These are phyloP conservation scores for Magallana nippona DNA, from an alignment of 2,888 invertebrate genomes.

Conservation along the genomic window DNA sequence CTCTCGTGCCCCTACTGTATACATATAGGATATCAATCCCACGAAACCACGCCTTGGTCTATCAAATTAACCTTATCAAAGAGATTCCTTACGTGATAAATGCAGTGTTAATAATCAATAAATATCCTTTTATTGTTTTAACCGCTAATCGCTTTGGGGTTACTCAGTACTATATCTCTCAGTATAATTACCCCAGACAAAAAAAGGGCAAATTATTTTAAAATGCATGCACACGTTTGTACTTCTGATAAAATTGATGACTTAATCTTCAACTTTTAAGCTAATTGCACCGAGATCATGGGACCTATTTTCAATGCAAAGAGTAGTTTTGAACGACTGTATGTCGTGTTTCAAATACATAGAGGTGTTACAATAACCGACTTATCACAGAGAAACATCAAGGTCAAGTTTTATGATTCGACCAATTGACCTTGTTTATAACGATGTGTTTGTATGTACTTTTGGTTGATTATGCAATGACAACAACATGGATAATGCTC, in stretches of 20 bases:
- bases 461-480: no score
- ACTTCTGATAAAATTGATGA: constrained; percentile 29
- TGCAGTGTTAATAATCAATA: no score
- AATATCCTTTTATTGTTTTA: not conserved
- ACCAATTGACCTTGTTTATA: not conserved
- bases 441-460: not conserved
- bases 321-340: not conserved
- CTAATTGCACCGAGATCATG: constrained; percentile 18
- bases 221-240: constrained; percentile 21
- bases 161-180: not conserved
- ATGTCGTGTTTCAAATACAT: not conserved
- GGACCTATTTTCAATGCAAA: not conserved
- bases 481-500: no score
- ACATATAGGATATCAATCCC: no score
- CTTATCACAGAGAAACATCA: not conserved
- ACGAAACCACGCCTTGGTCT: no score
- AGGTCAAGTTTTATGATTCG: not conserved
- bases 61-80: no score
- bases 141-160: not conserved
- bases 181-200: not conserved
- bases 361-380: constrained; percentile 12
- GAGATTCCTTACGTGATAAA: no score
- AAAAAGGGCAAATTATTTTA: not conserved
- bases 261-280: constrained; percentile 27
- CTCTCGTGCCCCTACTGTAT: no score